These are phyloP conservation scores for Tapirus indicus DNA, from an alignment of 2,797 vertebrate genomes.

Conservation along the genomic window DNA sequence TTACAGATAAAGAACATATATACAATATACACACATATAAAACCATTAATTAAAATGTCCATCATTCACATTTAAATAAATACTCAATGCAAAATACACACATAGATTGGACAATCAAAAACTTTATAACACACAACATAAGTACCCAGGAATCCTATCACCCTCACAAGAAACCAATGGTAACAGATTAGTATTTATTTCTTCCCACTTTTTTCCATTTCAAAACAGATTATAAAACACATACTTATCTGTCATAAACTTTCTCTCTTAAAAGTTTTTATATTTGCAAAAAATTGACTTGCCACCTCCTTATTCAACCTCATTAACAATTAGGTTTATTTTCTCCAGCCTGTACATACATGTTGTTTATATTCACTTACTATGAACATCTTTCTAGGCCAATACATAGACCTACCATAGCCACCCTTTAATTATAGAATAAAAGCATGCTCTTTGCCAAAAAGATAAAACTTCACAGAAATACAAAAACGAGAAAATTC, in stretches of 20 bases:
- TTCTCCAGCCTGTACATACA: neutral
- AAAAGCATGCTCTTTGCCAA: neutral
- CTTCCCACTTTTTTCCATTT: neutral
- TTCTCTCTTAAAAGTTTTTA: neutral
- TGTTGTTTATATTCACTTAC: neutral
- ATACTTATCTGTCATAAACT: neutral
- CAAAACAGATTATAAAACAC: neutral
- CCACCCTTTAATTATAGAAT: neutral
- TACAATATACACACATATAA: neutral
- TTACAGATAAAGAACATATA: neutral
- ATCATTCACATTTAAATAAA: neutral
- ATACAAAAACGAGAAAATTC: neutral
- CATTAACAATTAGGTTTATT: neutral
- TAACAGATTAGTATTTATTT: neutral
- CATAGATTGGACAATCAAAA: neutral
- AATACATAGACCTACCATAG: neutral
- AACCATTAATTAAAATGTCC: neutral
- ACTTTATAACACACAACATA: neutral
- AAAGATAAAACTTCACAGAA: neutral
- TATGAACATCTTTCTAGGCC: neutral
- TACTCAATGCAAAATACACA: neutral
- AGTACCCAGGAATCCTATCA: neutral
- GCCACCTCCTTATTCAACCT: neutral
- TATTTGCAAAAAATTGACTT: neutral
- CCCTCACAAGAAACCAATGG: neutral